phyloP scores from a whole-genome alignment of 2,113 vertebrate genomes.

The Pantherophis guttatus region DNA sequence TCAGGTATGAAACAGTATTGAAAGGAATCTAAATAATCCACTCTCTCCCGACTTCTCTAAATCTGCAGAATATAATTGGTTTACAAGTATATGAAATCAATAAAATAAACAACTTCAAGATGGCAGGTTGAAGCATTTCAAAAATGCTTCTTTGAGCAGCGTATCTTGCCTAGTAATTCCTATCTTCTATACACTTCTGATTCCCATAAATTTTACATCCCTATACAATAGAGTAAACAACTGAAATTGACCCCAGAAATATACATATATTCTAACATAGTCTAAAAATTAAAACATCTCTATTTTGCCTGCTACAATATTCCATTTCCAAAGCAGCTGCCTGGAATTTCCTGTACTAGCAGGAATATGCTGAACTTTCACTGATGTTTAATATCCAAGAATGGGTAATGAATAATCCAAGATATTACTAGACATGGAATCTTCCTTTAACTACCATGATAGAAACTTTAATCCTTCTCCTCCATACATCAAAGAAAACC shows the following conservation, averaged over 20 bases:
- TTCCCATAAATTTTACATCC: neutral
- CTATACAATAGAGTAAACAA: neutral
- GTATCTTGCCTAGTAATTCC: neutral
- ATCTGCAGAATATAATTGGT: neutral
- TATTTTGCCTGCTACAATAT: neutral
- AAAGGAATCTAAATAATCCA: neutral
- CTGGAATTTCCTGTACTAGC: neutral
- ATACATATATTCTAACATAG: neutral
- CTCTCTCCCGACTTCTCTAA: neutral
- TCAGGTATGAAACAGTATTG: neutral
- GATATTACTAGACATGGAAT: neutral
- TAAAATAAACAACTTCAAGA: neutral
- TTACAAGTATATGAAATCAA: neutral
- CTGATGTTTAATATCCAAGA: neutral
- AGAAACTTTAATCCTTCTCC: neutral
- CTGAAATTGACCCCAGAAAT: neutral
- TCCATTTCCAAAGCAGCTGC: neutral
- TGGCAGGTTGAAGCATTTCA: neutral
- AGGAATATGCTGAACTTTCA: neutral
- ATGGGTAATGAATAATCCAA: neutral
- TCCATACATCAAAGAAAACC: neutral
- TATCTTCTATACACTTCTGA: neutral
- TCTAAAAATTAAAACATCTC: neutral
- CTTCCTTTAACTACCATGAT: neutral
- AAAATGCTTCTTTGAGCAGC: neutral